Evolutionary conservation across 2,113 vertebrate species (phyloP).

Genomic region (Chrysochloris asiatica): DNA sequence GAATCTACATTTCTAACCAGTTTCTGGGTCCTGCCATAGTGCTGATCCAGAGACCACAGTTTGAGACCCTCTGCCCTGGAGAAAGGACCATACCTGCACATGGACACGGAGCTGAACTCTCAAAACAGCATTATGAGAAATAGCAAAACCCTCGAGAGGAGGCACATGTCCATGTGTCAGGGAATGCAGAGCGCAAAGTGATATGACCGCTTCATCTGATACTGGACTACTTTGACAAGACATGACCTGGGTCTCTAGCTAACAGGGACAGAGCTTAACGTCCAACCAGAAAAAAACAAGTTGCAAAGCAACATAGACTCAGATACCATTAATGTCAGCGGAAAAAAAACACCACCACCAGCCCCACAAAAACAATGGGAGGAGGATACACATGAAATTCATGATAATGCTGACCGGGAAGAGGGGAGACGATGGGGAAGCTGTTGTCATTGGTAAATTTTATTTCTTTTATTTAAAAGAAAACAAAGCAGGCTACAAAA

Average conservation of each 20-base stretch:
- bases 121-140: not conserved
- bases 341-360: not conserved
- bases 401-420: not conserved
- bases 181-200: not conserved
- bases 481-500: slow-evolving; percentile 38
- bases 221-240: not conserved
- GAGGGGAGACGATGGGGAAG: slow-evolving; percentile 46
- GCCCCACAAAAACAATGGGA: not conserved
- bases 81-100: not conserved
- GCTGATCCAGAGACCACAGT: not conserved
- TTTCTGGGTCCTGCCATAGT: not conserved
- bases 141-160: not conserved
- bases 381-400: not conserved
- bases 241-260: not conserved
- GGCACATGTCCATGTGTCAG: not conserved
- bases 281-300: not conserved
- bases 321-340: slow-evolving; percentile 26
- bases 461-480: slow-evolving; percentile 41
- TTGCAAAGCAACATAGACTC: slow-evolving; percentile 9
- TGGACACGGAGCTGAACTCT: not conserved
- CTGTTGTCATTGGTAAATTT: not conserved
- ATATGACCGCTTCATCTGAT: not conserved
- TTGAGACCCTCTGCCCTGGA: slow-evolving; percentile 52
- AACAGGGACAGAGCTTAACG: not conserved
- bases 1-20: not conserved